Conservation (phyloP, 1,140 invertebrate species). For the Drosophila parabipectinata region DNA sequence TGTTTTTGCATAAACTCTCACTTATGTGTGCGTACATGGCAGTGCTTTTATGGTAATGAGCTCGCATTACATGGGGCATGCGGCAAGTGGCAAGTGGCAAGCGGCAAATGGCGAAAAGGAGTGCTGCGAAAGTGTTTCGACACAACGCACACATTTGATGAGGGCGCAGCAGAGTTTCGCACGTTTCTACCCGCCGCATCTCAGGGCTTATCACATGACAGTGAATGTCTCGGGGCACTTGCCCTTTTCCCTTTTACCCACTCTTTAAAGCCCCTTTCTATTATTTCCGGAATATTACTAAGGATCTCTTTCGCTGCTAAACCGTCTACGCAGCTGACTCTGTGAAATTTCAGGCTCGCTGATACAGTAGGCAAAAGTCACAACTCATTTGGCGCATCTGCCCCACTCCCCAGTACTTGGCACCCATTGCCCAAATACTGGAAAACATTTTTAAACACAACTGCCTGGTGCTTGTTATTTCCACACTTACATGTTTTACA, state of each 20-base stretch:
- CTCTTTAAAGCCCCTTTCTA: not conserved
- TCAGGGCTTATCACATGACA: constrained; percentile 65
- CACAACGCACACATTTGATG: constrained; percentile 52
- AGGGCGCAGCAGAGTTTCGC: constrained; percentile 28
- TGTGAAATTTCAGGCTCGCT: not conserved
- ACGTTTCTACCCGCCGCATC: constrained; percentile 17
- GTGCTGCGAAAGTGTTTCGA: constrained; percentile 57
- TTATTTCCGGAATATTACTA: constrained; percentile 28
- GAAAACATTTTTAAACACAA: constrained; percentile 52
- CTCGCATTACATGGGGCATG: constrained; percentile 73
- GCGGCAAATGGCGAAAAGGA: constrained; percentile 19
- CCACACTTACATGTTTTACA: constrained; percentile 54
- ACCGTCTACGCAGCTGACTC: constrained; percentile 1
- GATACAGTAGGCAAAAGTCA: not conserved
- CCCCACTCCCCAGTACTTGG: not conserved
- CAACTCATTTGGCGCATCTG: constrained; percentile 43
- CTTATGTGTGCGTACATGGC: constrained; percentile 35
- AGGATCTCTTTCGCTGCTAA: constrained; percentile 39
- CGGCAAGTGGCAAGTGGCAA: not conserved
- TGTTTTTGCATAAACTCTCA: not conserved
- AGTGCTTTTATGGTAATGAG: constrained; percentile 80
- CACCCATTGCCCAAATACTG: constrained; percentile 2
- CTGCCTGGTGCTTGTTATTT: constrained; percentile 71
- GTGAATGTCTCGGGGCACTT: constrained; percentile 33
- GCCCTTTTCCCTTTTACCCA: not conserved